A percentile compares a stretch with the other conserved stretches of the same genome.
phyloP scores from a whole-genome alignment of 1,140 invertebrate species.

The Hirudo medicinalis region DNA sequence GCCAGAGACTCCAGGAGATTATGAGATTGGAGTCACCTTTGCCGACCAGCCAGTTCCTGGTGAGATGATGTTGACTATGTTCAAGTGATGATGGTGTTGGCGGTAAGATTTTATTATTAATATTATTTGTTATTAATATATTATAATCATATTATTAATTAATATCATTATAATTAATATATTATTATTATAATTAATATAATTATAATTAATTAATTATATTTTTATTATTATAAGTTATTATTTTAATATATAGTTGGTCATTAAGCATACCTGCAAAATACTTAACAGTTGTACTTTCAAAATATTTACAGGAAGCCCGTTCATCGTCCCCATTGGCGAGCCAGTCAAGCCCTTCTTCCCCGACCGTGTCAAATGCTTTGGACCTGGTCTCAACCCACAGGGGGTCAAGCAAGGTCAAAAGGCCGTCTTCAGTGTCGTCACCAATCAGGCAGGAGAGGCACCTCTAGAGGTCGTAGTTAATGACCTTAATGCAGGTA shows the following conservation, averaged over 20 bases:
- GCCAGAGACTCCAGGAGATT: constrained; percentile 90
- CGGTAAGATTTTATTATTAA: too few species aligned
- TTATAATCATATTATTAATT: too few species aligned
- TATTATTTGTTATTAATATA: too few species aligned
- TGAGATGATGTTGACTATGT: constrained; percentile 30
- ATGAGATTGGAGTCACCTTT: constrained; percentile 82
- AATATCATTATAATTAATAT: too few species aligned
- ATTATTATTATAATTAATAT: too few species aligned
- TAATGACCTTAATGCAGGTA: constrained; percentile 38
- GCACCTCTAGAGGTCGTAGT: constrained; percentile 61
- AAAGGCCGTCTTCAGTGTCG: constrained; percentile 64
- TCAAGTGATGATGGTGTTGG: too few species aligned
- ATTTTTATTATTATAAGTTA: too few species aligned
- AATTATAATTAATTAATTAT: too few species aligned
- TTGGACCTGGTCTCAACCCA: constrained; percentile 65
- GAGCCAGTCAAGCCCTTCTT: constrained; percentile 48
- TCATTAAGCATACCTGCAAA: background rate
- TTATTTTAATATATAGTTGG: background rate
- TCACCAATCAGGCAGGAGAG: constrained; percentile 59
- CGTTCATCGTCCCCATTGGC: constrained; percentile 49
- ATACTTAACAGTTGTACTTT: background rate
- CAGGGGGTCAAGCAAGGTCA: constrained; percentile 56
- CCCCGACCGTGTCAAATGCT: constrained; percentile 53
- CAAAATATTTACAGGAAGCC: constrained; percentile 31
- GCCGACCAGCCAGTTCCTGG: constrained; percentile 90